Evolutionary conservation across 2,113 vertebrate genomes (phyloP), one percentile per base, ranked within the genome.

Genomic region (Chrysochloris asiatica): DNA sequence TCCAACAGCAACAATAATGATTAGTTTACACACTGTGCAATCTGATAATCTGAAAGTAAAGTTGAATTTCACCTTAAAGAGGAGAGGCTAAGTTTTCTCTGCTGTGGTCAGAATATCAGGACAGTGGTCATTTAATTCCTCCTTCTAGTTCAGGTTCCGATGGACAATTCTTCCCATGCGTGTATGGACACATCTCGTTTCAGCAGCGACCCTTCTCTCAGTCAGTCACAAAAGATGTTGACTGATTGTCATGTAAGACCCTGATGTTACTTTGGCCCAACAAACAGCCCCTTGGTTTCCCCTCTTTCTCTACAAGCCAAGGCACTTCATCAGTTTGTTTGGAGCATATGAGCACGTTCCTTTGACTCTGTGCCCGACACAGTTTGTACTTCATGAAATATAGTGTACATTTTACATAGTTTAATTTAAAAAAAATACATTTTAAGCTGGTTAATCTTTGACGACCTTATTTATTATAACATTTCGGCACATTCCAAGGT

Each of bases 401-500:
- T 94, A 97, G 92, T 97, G 96, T 97, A 97, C 92, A 94, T 97
- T 97, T 97, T 96, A 97, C 96, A 96, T 96, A 96, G 96, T 95
- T 98, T 95, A 98, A 97, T 97, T 97, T 98, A 98, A 96, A 97
- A 97, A 97, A 97, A 97, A 97, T 98, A 97, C 98, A 50, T 97
- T 98, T 97, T 98, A 97, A 98, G 97, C 94, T 98, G 97, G 86
- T 97, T 98, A 93, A 97, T 97, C 95, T 95, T 97, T 97, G 91
- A 96, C 89, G 95, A 93, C 97, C 95, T 98, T 98, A 98, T 98
- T 98, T 98, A 98, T 98, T 99, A 98, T 97, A 97, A 98, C 93
- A 98, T 98, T 98, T 98, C 96, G 98, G 98, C 98, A 98, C 98
- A 98, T 99, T 99, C 98, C 98, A 98, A 98, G 98, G 97, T 98